phyloP scores from a whole-genome alignment of 2,888 invertebrate genomes.

The Erannis defoliaria region DNA sequence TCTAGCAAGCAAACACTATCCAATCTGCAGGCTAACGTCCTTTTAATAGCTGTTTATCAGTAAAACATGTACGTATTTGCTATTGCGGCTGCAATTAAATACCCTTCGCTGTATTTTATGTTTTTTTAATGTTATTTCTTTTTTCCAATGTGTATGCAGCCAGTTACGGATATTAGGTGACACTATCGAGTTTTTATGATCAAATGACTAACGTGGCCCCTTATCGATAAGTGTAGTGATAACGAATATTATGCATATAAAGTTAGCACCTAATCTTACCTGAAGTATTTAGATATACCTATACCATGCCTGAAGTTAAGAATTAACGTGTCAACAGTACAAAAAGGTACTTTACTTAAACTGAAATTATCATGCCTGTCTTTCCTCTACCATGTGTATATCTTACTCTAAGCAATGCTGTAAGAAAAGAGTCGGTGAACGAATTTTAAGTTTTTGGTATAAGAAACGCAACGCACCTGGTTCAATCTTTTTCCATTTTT shows the following conservation, averaged over 20 bases:
- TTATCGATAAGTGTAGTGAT: conserved; percentile 42
- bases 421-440: neutral
- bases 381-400: neutral
- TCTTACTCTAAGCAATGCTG: conserved; percentile 3
- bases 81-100: conserved; percentile 30
- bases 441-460: neutral
- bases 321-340: neutral
- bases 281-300: neutral
- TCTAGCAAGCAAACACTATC: conserved; percentile 18
- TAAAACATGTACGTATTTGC: conserved; percentile 9
- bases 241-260: conserved; percentile 36
- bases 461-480: conserved; percentile 59
- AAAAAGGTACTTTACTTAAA: neutral
- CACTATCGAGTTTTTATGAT: conserved; percentile 35
- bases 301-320: neutral
- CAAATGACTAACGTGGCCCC: conserved; percentile 19
- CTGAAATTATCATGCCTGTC: neutral
- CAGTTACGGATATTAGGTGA: conserved; percentile 27
- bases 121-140: neutral
- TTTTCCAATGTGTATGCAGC: conserved; percentile 8
- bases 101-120: conserved; percentile 17
- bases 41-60: conserved; percentile 43
- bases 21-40: conserved; percentile 43
- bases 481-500: conserved; percentile 70
- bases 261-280: conserved; percentile 17